Evolutionary conservation across 2,113 vertebrate species (phyloP).

Genomic region (Dissostichus mawsoni): DNA sequence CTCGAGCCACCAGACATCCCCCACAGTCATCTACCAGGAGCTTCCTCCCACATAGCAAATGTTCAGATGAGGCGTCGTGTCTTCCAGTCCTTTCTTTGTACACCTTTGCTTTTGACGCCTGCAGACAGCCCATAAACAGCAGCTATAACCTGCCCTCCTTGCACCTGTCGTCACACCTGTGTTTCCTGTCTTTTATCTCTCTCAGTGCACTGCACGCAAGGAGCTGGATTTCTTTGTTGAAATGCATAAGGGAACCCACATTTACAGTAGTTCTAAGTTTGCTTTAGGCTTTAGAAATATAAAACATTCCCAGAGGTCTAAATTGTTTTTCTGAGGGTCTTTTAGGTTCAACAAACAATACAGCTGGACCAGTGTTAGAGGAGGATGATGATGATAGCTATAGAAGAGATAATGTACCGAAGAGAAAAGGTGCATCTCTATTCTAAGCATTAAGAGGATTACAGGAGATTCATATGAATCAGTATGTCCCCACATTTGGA

Average conservation of each 20-base stretch:
- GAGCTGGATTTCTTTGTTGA: background rate
- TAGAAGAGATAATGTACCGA: constrained; percentile 8
- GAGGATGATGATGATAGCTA: background rate
- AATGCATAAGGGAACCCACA: background rate
- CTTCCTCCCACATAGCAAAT: constrained; percentile 80
- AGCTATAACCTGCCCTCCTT: constrained; percentile 8
- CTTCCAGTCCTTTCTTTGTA: constrained; percentile 53
- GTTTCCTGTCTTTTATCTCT: background rate
- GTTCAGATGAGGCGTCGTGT: constrained; percentile 67
- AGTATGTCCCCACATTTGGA: background rate
- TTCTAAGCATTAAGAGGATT: constrained; percentile 7
- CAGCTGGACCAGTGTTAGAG: background rate
- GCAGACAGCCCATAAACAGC: constrained; percentile 15
- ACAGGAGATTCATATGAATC: constrained; percentile 16
- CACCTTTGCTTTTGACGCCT: constrained; percentile 53
- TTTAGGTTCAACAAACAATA: constrained; percentile 21
- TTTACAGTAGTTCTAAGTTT: background rate
- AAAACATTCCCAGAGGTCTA: background rate
- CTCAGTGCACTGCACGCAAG: constrained; percentile 3
- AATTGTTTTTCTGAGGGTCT: background rate
- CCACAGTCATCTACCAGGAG: constrained; percentile 73
- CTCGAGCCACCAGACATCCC: constrained; percentile 55
- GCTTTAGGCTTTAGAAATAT: background rate
- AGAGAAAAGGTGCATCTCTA: constrained; percentile 7
- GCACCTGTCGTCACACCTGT: background rate